phyloP scores from a whole-genome alignment of 2,113 vertebrate genomes.

The Ibidorhyncha struthersii region DNA sequence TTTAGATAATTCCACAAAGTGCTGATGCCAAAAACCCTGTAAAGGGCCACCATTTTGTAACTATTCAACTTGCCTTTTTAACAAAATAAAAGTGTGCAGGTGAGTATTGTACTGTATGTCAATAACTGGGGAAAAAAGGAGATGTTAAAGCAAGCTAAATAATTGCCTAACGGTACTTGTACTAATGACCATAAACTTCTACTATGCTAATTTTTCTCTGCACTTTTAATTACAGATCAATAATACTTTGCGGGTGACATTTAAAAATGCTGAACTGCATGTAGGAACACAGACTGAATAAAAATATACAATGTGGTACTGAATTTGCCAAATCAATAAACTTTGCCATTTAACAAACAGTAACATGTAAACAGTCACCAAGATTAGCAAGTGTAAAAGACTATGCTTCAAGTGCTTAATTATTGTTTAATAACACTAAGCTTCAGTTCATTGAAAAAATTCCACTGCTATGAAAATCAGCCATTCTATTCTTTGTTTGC shows the following conservation, averaged over 20 bases:
- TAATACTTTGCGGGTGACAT: slow-evolving; percentile 87
- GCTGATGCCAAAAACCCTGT: background rate
- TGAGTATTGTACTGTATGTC: slow-evolving; percentile 68
- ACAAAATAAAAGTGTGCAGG: slow-evolving; percentile 60
- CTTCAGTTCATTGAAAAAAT: slow-evolving; percentile 55
- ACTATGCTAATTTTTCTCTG: slow-evolving; percentile 89
- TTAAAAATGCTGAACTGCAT: slow-evolving; percentile 89
- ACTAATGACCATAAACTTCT: slow-evolving; percentile 84
- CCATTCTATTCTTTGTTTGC: background rate
- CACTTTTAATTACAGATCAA: slow-evolving; percentile 90
- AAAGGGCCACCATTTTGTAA: background rate
- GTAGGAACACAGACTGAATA: slow-evolving; percentile 87
- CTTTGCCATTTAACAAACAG: slow-evolving; percentile 90
- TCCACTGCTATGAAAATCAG: background rate
- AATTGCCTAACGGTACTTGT: slow-evolving; percentile 80
- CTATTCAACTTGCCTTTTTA: slow-evolving; percentile 64
- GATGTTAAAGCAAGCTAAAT: slow-evolving; percentile 81
- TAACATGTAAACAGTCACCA: slow-evolving; percentile 85
- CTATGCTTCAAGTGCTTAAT: slow-evolving; percentile 68
- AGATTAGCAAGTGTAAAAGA: slow-evolving; percentile 76
- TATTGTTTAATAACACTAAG: slow-evolving; percentile 81
- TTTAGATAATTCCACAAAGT: background rate
- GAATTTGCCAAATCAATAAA: slow-evolving; percentile 92
- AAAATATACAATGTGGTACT: slow-evolving; percentile 88
- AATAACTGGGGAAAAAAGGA: slow-evolving; percentile 74